Base-by-base conservation (phyloP, 1,140 invertebrate genomes). In the Hyles euphorbiae region DNA sequence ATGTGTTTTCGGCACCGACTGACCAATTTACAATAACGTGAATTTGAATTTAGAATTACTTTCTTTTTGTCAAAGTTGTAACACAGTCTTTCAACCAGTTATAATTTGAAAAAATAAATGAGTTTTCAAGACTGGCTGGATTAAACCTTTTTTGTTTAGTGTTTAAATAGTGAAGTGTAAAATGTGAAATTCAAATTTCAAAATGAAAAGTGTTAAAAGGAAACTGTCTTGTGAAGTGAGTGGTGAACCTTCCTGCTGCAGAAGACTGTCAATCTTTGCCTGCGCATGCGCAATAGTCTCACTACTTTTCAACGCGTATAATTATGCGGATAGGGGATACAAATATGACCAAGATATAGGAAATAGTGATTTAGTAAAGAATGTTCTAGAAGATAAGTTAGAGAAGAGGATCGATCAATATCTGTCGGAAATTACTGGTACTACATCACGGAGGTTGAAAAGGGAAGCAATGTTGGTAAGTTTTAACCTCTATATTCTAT, bases 401-500 rank as follows among this genome's bases (percentile, higher is more conserved):
- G 71, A 81, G 33, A 70, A 77, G 55, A 77, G 64, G 61, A 76
- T 88, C 10, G 73, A 78, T 51, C 70, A 68, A 46, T 80, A 82
- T 60, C 57, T 81, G 11, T 61, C 58, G 40, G 68, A 75, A 65
- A 58, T 74, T 4, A 68, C 60, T 50, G 70, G 64, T 33, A 61
- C 63, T 43, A 66, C 55, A 3, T 51, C 70, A 34, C 70, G 70
- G 54, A 72, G 83, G 56, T 36, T 72, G 51, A 86, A 81, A 65
- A 75, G 85, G 60, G 79, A 81, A 68, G 82, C 83, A 4, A 83
- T 85, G 81, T 63, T 85, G 63, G 85, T 88, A 73, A 76, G 78
- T 66, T 33, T 40, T 12, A 52, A 11, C 12, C 45, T 32, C 2
- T 34, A 36, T 53, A 48, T 52, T 36, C 5, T 56, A 51, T 48